These are phyloP conservation scores for Venustaconcha ellipsiformis DNA, from an alignment of 1,140 invertebrate genomes.

Conservation along the genomic window DNA sequence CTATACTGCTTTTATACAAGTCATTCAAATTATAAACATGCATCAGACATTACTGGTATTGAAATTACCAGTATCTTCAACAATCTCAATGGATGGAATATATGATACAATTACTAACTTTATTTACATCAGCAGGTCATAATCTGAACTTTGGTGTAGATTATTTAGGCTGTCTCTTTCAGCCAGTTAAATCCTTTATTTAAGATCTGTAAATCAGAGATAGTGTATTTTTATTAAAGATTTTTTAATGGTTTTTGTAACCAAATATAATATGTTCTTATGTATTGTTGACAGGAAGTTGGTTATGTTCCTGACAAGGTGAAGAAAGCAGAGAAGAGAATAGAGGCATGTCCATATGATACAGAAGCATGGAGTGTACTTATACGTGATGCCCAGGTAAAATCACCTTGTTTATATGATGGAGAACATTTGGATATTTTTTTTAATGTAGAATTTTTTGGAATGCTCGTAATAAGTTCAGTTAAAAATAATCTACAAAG, in stretches of 20 bases:
- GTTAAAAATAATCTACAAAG: too few relatives aligned
- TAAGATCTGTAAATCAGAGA: neutral
- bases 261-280: neutral
- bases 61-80: too few relatives aligned
- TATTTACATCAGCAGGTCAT: neutral
- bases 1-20: too few relatives aligned
- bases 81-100: too few relatives aligned
- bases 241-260: neutral
- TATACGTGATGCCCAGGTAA: constrained; percentile 84
- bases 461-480: too few relatives aligned
- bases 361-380: constrained; percentile 97
- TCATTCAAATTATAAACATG: too few relatives aligned
- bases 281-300: constrained; percentile 35
- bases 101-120: too few relatives aligned
- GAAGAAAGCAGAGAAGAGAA: constrained; percentile 72
- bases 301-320: constrained; percentile 68
- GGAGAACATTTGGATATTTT: too few relatives aligned
- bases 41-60: too few relatives aligned
- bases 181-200: neutral
- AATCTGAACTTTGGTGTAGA: neutral
- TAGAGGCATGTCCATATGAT: constrained; percentile 88
- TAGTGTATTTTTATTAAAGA: neutral
- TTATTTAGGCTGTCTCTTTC: neutral
- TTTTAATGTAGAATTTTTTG: too few relatives aligned
- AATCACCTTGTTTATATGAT: too few relatives aligned